Evolutionary conservation across 2,888 invertebrate genomes (phyloP).

Genomic region (Rhyacophila evoluta): DNA sequence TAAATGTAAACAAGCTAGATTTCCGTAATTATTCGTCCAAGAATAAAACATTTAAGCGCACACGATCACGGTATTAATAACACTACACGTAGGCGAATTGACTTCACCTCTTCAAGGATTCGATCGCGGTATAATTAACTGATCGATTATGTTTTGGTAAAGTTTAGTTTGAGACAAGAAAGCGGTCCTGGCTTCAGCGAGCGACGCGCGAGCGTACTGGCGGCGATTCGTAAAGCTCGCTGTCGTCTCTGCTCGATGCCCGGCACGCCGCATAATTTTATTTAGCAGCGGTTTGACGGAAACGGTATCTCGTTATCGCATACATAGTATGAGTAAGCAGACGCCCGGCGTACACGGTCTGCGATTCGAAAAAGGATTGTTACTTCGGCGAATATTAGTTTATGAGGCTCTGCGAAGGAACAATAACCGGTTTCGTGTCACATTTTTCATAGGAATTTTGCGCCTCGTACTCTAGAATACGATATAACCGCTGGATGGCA

Average conservation of each 20-base stretch:
- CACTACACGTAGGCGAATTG: too few relatives aligned
- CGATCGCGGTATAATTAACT: too few relatives aligned
- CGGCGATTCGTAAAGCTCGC: background rate
- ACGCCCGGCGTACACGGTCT: background rate
- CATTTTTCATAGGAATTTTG: background rate
- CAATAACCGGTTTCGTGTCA: background rate
- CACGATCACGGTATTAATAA: too few relatives aligned
- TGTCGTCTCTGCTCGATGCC: background rate
- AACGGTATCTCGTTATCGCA: background rate
- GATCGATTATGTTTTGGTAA: too few relatives aligned
- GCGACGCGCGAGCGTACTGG: background rate
- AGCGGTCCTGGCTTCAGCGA: background rate
- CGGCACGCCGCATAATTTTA: background rate
- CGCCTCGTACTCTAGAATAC: background rate
- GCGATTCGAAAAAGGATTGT: background rate
- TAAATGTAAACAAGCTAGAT: background rate
- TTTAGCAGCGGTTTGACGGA: slow-evolving; percentile 6
- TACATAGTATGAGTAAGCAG: background rate
- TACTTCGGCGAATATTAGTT: too few relatives aligned
- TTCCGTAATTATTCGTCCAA: background rate
- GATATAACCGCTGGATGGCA: background rate
- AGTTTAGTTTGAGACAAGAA: background rate
- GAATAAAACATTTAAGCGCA: background rate
- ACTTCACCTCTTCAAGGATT: too few relatives aligned
- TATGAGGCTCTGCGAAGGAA: background rate